Conservation (phyloP, 2,888 invertebrate genomes). For the Drosophila antonietae region DNA sequence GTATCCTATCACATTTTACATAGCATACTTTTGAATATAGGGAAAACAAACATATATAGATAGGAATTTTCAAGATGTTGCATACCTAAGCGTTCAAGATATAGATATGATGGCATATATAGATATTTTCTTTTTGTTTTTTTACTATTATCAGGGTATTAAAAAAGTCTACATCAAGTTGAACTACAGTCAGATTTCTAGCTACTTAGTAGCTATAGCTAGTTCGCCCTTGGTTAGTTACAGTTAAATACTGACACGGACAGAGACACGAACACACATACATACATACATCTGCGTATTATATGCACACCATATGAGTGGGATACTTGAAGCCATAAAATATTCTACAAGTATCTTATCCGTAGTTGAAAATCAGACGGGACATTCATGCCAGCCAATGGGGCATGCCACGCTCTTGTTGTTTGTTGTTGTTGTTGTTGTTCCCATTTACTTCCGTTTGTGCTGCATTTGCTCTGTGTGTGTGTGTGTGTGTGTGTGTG, state of each 20-base stretch:
- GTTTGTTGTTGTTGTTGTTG: conserved; percentile 42
- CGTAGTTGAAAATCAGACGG: conserved; percentile 68
- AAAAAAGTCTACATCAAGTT: not conserved
- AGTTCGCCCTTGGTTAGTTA: conserved; percentile 6
- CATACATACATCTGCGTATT: not conserved
- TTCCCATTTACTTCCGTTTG: conserved; percentile 74
- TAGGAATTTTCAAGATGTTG: not conserved
- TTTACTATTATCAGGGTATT: not conserved
- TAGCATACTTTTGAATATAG: conserved; percentile 18
- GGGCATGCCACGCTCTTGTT: conserved; percentile 34
- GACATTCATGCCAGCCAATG: conserved; percentile 68
- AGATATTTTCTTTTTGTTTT: too few relatives aligned
- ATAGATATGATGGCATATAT: too few relatives aligned
- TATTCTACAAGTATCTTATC: conserved; percentile 69
- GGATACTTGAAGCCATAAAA: conserved; percentile 55
- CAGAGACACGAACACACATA: not conserved
- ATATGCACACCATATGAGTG: conserved; percentile 38
- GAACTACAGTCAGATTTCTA: not conserved
- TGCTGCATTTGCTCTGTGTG: conserved; percentile 61
- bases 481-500: conserved; percentile 41
- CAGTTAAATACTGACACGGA: not conserved
- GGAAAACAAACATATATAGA: not conserved
- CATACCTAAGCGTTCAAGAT: not conserved
- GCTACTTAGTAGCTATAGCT: conserved; percentile 11
- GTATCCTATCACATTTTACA: not conserved